phyloP scores from a whole-genome alignment of 1,140 invertebrate species.

The Drosophila watanabei region DNA sequence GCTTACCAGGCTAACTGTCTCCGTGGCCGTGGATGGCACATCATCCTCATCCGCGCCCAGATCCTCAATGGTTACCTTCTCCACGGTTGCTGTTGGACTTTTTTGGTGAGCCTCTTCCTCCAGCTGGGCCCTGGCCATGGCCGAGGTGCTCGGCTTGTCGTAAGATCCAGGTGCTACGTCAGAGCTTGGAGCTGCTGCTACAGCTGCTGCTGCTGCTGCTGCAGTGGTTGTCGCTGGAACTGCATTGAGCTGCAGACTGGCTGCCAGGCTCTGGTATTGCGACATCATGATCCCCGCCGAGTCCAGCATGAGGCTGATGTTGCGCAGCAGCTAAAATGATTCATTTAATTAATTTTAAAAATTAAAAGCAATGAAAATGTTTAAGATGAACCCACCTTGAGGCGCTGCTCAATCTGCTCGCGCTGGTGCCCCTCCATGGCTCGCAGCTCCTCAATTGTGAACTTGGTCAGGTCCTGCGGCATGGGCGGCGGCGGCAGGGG shows the following conservation, averaged over 20 bases:
- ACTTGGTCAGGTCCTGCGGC: slow-evolving; percentile 90
- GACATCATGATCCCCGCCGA: slow-evolving; percentile 95
- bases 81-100: slow-evolving; percentile 17
- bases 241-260: slow-evolving; percentile 58
- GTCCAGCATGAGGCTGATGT: slow-evolving; percentile 95
- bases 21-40: slow-evolving; percentile 44
- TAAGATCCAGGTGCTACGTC: slow-evolving; percentile 4
- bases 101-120: slow-evolving; percentile 43
- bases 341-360: no score
- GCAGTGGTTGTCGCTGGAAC: slow-evolving; percentile 16
- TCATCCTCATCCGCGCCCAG: slow-evolving; percentile 80
- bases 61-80: slow-evolving; percentile 82
- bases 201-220: background rate
- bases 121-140: slow-evolving; percentile 23
- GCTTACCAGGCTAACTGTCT: slow-evolving; percentile 13
- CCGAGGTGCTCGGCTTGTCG: slow-evolving; percentile 86
- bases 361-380: no score
- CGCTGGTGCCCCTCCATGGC: slow-evolving; percentile 95
- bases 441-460: slow-evolving; percentile 94
- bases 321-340: slow-evolving; percentile 87
- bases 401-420: slow-evolving; percentile 94
- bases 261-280: slow-evolving; percentile 91
- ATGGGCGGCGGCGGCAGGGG: slow-evolving; percentile 90
- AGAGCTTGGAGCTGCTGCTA: slow-evolving; percentile 4
- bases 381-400: slow-evolving; percentile 87